Base-by-base conservation (phyloP, 2,113 vertebrate species). In the Prunella fulvescens region DNA sequence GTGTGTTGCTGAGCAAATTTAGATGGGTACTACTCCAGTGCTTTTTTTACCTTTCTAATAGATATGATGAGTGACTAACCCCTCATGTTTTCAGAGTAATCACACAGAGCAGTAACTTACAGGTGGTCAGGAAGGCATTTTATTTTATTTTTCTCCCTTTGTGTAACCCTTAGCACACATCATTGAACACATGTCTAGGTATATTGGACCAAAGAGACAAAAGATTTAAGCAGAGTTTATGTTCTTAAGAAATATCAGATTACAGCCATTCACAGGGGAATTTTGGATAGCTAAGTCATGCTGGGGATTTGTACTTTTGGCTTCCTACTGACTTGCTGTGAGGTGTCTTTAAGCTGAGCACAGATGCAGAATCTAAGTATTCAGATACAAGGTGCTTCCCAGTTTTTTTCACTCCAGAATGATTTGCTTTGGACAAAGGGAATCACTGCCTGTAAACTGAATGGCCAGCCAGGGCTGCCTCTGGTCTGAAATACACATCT, bases 191-290 rank as follows among this genome's bases (percentile, higher is more conserved):
- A 51, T 33, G 44, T 81, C 82, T 90, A 35, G 86, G 57, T 95
- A 33, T 95, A 81, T 83, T 90, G 92, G 87, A 91, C 86, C 74
- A 54, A 92, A 69, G 92, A 93, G 79, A 90, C 72, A 42, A 20
- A 56, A 92, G 64, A 86, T 92, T 70, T 74, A 60, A 92, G 72
- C 14, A 31, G 84, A 91, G 28, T 96, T 91, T 78, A 53, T 88
- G 76, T 81, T 94, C 78, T 72, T 81, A 86, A 88, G 76, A 80
- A 93, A 64, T 90, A 87, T 12, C 74, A 82, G 35, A 35, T 96
- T 89, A 89, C 0, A 0, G 42, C 44, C 64, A 57, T 64, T 53
- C 69, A n/a, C 19, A 18, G 73, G 61, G 82, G 71, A 86, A 56
- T 91, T 88, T 45, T 89, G 39, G 45, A 45, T 44, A 57, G 47